Evolutionary conservation across 2,113 vertebrate species (phyloP).

Genomic region (Mormyrus iriodes): DNA sequence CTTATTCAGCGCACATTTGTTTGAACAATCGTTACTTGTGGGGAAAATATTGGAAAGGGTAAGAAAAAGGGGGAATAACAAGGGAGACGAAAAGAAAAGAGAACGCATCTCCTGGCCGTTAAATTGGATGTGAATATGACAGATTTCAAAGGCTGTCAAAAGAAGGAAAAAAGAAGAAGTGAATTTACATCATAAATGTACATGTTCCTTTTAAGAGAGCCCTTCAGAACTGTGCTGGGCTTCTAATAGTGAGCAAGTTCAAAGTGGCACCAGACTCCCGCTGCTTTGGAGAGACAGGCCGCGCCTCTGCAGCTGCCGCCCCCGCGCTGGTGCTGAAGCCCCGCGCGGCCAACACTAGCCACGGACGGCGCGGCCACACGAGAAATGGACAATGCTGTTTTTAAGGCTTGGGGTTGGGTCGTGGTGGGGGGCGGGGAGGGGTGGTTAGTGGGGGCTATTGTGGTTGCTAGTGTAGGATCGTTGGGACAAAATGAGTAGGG

Average conservation of each 20-base stretch:
- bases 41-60: conserved; percentile 34
- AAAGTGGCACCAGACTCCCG: conserved; percentile 83
- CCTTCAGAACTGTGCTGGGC: conserved; percentile 82
- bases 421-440: neutral
- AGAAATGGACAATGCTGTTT: conserved; percentile 46
- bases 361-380: conserved; percentile 70
- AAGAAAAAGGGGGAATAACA: conserved; percentile 40
- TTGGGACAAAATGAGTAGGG: neutral
- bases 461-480: neutral
- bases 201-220: conserved; percentile 74
- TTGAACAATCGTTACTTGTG: conserved; percentile 35
- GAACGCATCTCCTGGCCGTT: conserved; percentile 70
- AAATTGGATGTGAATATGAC: conserved; percentile 87
- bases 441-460: neutral
- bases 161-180: conserved; percentile 61
- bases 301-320: conserved; percentile 54
- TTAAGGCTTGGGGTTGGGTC: neutral
- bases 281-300: conserved; percentile 75
- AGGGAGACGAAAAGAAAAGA: conserved; percentile 51
- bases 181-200: conserved; percentile 96
- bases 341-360: conserved; percentile 68
- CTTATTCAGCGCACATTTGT: conserved; percentile 14
- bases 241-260: conserved; percentile 92
- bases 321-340: conserved; percentile 48
- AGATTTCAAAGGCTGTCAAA: conserved; percentile 79